Evolutionary conservation across 1,140 invertebrate genomes (phyloP).

Genomic region (Macrobrachium rosenbergii): DNA sequence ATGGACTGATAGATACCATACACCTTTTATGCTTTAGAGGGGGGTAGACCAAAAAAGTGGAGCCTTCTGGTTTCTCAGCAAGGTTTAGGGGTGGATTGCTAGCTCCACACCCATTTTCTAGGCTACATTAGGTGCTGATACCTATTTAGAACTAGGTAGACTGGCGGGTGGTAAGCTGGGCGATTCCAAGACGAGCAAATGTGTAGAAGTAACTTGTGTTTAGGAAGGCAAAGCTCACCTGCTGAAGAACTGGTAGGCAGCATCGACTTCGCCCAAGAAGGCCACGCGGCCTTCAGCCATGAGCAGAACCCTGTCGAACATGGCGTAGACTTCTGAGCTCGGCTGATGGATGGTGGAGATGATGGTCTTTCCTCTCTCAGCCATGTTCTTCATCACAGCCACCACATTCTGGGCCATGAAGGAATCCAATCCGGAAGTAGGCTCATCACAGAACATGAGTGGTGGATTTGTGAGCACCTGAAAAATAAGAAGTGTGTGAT

Average conservation of each 20-base stretch:
- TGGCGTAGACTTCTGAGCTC: constrained; percentile 90
- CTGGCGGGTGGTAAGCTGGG: too few species aligned
- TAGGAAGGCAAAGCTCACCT: constrained; percentile 75
- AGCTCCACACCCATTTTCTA: too few species aligned
- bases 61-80: too few species aligned
- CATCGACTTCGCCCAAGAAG: constrained; percentile 85
- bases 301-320: constrained; percentile 92
- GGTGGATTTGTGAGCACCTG: constrained; percentile 94
- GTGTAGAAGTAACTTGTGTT: not conserved
- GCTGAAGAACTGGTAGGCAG: constrained; percentile 86
- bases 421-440: constrained; percentile 93
- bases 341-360: constrained; percentile 97
- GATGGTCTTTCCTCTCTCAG: constrained; percentile 84
- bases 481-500: constrained; percentile 50
- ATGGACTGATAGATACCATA: too few species aligned
- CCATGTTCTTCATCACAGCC: constrained; percentile 77
- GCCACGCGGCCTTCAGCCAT: constrained; percentile 94
- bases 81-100: too few species aligned
- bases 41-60: too few species aligned
- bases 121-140: too few species aligned
- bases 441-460: constrained; percentile 97
- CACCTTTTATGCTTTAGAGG: too few species aligned
- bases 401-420: constrained; percentile 94
- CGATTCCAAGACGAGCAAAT: too few species aligned
- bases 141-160: too few species aligned